Base-by-base conservation (phyloP, 2,888 invertebrate genomes). In the Yponomeuta sedellus region DNA sequence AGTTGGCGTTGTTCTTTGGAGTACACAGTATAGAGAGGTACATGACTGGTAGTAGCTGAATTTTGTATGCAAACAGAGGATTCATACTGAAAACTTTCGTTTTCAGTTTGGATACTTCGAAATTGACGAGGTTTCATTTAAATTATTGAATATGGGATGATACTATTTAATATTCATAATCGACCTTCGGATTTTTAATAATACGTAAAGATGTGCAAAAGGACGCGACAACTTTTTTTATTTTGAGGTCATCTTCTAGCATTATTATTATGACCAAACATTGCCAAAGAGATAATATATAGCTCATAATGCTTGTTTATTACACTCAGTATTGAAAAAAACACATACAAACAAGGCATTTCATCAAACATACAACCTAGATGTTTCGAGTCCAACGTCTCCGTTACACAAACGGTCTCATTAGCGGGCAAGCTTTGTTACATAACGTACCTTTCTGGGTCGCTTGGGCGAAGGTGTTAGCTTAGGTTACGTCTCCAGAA, bases 401-500 rank as follows among this genome's bases (percentile, higher is more conserved):
- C 28, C 39, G 66, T 81, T 80, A 76, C 76, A 78, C 78, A 79
- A 80, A 81, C 44, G 34, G 44, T 63, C 63, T 63, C 63, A 63
- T 63, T 63, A 52, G 40, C 44, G 39, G 34, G 40, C 63, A 63
- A 63, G 63, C 12, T 20, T 34, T 19, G 75, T 87, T 87, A 76
- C 80, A 78, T 82, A 86, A 88, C 69, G 64, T 68, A 68, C 70
- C 16, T 78, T 80, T 79, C 77, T 83, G 77, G 81, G 80, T 75
- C 77, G 73, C 70, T 76, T 75, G 64, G 70, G 70, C 70, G 69
- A 67, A 70, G 71, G 72, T 74, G 75, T 74, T 75, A 74, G 73
- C 56, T 28, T 61, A 63, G 69, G 71, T 75, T 75, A 71, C 71
- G 72, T 71, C 64, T 66, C 62, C 62, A 25, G 19, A 62, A 40